Conservation (phyloP, 2,888 invertebrate genomes). For the Pardosa pseudoannulata region DNA sequence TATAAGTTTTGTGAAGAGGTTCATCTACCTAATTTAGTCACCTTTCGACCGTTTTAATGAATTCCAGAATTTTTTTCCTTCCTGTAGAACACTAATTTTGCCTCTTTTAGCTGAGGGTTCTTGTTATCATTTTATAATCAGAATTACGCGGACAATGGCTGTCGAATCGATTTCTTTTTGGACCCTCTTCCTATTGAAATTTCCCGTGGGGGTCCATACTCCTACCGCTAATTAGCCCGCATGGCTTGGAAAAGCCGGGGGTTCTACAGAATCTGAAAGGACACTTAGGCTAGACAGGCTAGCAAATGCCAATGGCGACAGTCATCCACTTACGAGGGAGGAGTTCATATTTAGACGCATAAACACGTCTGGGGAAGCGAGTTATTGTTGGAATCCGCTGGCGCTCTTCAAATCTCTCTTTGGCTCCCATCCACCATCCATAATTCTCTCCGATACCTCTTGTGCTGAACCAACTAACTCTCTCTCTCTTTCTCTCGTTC, state of each 20-base stretch:
- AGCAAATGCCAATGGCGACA: conserved; percentile 1
- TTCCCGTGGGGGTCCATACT: no score
- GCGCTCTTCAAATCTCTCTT: conserved; percentile 55
- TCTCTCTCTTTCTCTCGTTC: not conserved
- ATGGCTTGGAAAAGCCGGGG: not conserved
- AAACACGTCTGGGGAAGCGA: conserved; percentile 35
- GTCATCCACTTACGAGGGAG: conserved; percentile 16
- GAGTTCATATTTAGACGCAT: conserved; percentile 63
- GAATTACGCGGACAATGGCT: no score
- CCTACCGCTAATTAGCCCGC: no score
- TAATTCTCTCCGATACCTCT: conserved; percentile 14
- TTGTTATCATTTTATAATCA: no score
- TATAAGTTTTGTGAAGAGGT: no score
- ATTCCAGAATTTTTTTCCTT: no score
- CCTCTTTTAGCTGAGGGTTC: no score
- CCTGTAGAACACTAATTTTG: no score
- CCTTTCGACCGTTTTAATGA: no score
- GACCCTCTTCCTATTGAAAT: no score
- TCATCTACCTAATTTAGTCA: no score
- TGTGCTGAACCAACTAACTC: not conserved
- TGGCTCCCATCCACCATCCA: conserved; percentile 54
- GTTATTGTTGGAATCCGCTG: conserved; percentile 66
- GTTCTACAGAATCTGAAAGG: not conserved
- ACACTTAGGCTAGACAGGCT: not conserved
- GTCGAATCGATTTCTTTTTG: no score